A percentile compares a stretch with the other conserved stretches of the same genome.
These are phyloP conservation scores for Cylindroiulus punctatus DNA, from an alignment of 2,888 invertebrate species.

Conservation along the genomic window DNA sequence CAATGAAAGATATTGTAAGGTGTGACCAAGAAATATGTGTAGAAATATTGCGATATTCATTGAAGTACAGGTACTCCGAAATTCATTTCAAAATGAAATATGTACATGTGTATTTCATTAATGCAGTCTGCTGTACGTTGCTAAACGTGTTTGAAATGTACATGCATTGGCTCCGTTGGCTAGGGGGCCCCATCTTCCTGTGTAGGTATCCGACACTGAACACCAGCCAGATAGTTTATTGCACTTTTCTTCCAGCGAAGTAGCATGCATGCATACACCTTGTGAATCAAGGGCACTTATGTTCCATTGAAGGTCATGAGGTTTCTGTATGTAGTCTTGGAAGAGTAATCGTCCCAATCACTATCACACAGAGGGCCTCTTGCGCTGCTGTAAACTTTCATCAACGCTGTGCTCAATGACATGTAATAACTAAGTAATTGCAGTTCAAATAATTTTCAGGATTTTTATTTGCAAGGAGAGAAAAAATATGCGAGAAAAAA, in stretches of 20 bases:
- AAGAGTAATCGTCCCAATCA: neutral
- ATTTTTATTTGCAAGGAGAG: neutral
- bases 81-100: no score
- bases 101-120: no score
- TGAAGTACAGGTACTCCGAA: no score
- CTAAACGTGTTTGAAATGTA: neutral
- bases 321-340: neutral
- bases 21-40: no score
- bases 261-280: neutral
- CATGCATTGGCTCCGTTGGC: no score
- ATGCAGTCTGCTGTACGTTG: no score
- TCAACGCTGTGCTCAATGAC: neutral
- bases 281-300: neutral
- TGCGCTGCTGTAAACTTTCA: neutral
- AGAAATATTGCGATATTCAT: no score
- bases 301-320: neutral
- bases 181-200: no score
- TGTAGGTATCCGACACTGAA: no score
- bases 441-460: neutral
- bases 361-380: neutral
- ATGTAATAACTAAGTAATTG: neutral
- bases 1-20: no score
- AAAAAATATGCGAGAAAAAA: neutral
- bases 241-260: neutral
- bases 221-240: no score